Percentiles rank a stretch among this genome's conserved stretches.
Conservation (phyloP, 2,888 invertebrate species). For the Patella caerulea region DNA sequence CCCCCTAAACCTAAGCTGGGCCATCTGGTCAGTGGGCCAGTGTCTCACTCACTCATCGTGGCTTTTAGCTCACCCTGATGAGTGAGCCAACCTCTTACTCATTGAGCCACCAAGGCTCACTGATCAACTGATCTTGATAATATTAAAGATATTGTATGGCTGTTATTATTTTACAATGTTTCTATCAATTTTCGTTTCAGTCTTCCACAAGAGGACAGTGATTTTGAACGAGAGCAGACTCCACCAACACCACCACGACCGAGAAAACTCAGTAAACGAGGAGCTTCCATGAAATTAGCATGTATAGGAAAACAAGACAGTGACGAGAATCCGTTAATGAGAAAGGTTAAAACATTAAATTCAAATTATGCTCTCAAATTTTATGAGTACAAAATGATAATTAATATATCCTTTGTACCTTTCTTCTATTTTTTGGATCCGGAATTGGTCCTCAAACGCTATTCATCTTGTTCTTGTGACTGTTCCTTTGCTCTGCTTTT, state of each 20-base stretch:
- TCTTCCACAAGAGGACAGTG: conserved; percentile 70
- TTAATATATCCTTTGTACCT: not conserved
- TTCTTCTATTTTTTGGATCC: not conserved
- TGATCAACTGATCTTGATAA: no score
- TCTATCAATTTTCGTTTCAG: conserved; percentile 44
- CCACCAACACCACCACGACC: conserved; percentile 72
- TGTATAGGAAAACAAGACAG: conserved; percentile 72
- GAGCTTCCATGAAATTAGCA: conserved; percentile 69
- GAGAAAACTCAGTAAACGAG: conserved; percentile 66
- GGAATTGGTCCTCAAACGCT: not conserved
- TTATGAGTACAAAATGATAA: no score
- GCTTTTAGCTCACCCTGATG: no score
- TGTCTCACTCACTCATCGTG: no score
- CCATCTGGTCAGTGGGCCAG: no score
- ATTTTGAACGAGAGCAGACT: conserved; percentile 75
- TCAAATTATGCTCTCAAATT: no score
- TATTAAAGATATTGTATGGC: no score
- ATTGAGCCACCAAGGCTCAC: no score
- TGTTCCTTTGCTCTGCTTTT: not conserved
- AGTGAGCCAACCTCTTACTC: no score
- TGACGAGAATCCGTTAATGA: conserved; percentile 74
- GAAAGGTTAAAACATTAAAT: conserved; percentile 76
- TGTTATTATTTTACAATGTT: no score
- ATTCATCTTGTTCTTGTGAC: not conserved
- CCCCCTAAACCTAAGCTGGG: no score